Conservation (phyloP, 2,113 vertebrate genomes). For the Petroica traversi region DNA sequence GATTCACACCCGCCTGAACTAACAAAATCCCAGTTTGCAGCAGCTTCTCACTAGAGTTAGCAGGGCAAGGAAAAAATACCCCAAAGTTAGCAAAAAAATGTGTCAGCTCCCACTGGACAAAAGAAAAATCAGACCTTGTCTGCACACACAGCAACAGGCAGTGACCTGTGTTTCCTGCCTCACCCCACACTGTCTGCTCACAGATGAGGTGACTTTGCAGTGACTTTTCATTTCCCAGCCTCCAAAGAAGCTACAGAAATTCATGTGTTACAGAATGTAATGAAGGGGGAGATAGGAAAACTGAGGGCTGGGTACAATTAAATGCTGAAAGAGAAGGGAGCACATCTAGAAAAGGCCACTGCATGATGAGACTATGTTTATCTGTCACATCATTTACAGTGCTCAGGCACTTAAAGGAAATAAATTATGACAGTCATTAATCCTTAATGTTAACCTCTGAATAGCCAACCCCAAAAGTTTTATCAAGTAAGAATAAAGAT, state of each 20-base stretch:
- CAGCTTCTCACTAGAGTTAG: not conserved
- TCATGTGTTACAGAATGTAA: not conserved
- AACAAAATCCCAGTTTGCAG: not conserved
- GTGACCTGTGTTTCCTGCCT: constrained; percentile 45
- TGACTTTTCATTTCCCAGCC: not conserved
- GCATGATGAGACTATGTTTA: not conserved
- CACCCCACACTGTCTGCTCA: not conserved
- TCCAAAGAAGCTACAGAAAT: not conserved
- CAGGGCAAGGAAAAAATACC: constrained; percentile 11
- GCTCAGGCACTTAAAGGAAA: not conserved
- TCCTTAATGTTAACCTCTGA: not conserved
- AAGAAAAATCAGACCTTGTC: constrained; percentile 19
- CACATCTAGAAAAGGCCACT: not conserved
- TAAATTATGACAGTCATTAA: not conserved
- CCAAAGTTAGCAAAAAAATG: constrained; percentile 34
- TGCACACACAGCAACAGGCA: constrained; percentile 17
- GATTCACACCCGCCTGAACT: not conserved
- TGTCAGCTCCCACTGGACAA: not conserved
- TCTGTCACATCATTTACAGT: not conserved
- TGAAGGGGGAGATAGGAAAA: not conserved
- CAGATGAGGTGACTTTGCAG: constrained; percentile 1
- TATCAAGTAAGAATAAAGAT: not conserved
- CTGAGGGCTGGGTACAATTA: not conserved
- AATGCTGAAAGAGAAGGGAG: not conserved
- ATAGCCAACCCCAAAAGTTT: not conserved